phyloP scores from a whole-genome alignment of 1,140 invertebrate genomes.

The Charaxes varanes region DNA sequence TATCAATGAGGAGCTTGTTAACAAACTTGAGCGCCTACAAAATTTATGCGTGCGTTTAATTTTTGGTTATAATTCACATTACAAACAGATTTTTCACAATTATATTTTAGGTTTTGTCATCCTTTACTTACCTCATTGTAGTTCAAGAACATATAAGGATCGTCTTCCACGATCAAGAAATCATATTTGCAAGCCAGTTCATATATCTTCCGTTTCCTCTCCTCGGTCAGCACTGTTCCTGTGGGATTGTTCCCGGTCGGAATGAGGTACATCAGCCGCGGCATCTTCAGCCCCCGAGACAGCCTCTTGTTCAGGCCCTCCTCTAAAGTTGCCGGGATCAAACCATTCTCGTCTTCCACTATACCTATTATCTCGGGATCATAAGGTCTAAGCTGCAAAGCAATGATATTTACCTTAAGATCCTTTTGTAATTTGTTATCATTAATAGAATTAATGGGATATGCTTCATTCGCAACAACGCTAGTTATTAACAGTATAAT shows the following conservation, averaged over 20 bases:
- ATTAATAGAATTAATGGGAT: too few relatives aligned
- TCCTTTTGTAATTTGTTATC: too few relatives aligned
- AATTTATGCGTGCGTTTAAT: too few relatives aligned
- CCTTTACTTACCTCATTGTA: constrained; percentile 75
- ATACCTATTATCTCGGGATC: constrained; percentile 46
- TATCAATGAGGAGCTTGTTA: too few relatives aligned
- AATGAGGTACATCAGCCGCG: constrained; percentile 77
- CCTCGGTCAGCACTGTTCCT: constrained; percentile 78
- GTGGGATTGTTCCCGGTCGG: constrained; percentile 81
- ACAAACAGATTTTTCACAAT: too few relatives aligned
- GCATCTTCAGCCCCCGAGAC: constrained; percentile 69
- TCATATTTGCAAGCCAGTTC: constrained; percentile 83
- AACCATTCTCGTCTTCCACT: constrained; percentile 46
- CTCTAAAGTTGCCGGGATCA: constrained; percentile 41
- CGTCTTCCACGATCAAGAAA: constrained; percentile 87
- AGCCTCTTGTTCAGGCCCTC: constrained; percentile 32
- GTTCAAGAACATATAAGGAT: constrained; percentile 87
- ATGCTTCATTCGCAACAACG: too few relatives aligned
- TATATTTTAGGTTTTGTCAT: too few relatives aligned
- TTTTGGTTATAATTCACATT: too few relatives aligned
- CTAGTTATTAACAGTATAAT: too few relatives aligned
- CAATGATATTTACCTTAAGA: too few relatives aligned
- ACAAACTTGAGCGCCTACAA: too few relatives aligned
- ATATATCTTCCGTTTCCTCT: constrained; percentile 83
- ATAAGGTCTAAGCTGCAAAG: constrained; percentile 47